A percentile compares a stretch with the other conserved stretches of the same genome.
These are phyloP conservation scores for Macrosteles quadrilineatus DNA, from an alignment of 1,140 invertebrate genomes.

Conservation along the genomic window DNA sequence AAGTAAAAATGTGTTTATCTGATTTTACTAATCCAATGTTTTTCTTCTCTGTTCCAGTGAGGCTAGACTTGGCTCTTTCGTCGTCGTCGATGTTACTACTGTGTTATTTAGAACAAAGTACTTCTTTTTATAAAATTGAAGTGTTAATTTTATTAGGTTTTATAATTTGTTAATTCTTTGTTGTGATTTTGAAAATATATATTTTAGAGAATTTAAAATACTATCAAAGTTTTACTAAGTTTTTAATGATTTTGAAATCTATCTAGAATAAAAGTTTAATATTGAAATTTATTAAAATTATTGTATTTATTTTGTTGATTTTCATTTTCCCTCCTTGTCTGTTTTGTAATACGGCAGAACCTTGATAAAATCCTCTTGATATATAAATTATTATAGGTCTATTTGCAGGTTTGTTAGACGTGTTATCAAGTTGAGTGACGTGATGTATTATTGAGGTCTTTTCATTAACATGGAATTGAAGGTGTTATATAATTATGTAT, in stretches of 20 bases:
- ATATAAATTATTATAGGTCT: too few species aligned
- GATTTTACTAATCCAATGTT: neutral
- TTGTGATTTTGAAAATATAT: constrained; percentile 22
- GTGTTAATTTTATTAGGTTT: constrained; percentile 22
- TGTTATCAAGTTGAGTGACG: too few species aligned
- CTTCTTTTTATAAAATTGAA: constrained; percentile 14
- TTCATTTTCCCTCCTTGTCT: too few species aligned
- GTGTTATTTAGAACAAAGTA: constrained; percentile 17
- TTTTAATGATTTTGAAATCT: neutral
- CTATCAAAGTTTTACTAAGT: constrained; percentile 13
- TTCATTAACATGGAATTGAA: too few species aligned
- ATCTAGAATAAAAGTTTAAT: constrained; percentile 14
- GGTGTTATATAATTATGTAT: too few species aligned
- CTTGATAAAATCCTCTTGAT: too few species aligned
- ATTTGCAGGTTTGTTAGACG: too few species aligned
- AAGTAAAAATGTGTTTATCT: too few species aligned
- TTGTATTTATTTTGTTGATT: too few species aligned
- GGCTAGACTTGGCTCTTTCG: neutral
- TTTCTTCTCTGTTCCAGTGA: constrained; percentile 19
- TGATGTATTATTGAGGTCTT: too few species aligned
- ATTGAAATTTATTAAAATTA: constrained; percentile 8
- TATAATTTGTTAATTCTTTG: constrained; percentile 24
- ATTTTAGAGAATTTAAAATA: neutral
- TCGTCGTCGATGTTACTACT: neutral
- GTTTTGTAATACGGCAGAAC: too few species aligned